A percentile compares a stretch with the other conserved stretches of the same genome.
These are phyloP conservation scores for Megaceryle torquata DNA, from an alignment of 2,113 vertebrate species.

Conservation along the genomic window DNA sequence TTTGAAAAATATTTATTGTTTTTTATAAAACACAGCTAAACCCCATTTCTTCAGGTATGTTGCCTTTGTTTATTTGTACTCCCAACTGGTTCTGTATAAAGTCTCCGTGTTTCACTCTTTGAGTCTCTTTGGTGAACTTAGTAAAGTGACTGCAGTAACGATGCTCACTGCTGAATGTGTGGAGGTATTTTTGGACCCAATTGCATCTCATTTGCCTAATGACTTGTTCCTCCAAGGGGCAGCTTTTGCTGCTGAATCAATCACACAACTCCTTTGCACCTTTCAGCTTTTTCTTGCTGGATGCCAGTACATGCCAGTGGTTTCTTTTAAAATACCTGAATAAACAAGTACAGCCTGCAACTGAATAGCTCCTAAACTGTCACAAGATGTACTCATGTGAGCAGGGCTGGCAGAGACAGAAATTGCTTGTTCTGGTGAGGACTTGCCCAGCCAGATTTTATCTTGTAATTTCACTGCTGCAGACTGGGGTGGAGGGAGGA, in stretches of 20 bases:
- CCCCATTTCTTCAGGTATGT: neutral
- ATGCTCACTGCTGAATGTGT: neutral
- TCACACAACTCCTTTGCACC: neutral
- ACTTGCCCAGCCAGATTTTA: neutral
- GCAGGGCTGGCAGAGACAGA: neutral
- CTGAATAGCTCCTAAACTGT: neutral
- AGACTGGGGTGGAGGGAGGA: accelerated
- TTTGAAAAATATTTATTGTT: constrained; percentile 30
- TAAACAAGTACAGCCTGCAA: neutral
- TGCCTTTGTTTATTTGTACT: constrained; percentile 2
- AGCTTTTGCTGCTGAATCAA: neutral
- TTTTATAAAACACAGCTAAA: constrained; percentile 1
- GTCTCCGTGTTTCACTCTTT: constrained; percentile 10
- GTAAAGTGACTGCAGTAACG: neutral
- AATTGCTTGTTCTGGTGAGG: neutral
- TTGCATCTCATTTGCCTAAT: neutral
- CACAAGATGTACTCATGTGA: accelerated
- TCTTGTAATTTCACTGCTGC: neutral
- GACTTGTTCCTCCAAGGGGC: neutral
- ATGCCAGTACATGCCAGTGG: neutral
- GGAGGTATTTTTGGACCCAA: neutral
- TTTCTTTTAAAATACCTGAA: neutral
- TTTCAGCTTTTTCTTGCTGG: neutral
- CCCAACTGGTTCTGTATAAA: neutral
- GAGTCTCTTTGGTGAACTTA: constrained; percentile 34